Evolutionary conservation across 1,140 invertebrate genomes (phyloP), one percentile per base, ranked within the genome.

Genomic region (Chelonus insularis): DNA sequence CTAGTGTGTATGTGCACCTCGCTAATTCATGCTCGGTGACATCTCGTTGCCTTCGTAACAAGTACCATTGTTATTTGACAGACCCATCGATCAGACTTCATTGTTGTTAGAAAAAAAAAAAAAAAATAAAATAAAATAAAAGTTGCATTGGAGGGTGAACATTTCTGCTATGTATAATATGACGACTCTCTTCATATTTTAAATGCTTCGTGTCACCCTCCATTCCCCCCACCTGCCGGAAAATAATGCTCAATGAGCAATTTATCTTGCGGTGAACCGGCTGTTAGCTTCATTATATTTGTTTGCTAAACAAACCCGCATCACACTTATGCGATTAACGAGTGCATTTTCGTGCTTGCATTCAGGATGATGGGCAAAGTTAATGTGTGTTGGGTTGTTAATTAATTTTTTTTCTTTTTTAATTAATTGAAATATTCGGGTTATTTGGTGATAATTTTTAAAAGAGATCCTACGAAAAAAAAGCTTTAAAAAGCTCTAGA

Each of bases 1-100:
- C 16, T 16, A 43, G 12, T 29, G 12, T 16, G 16, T 68, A 58
- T 29, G 12, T 16, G 16, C 69, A 58, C 68, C 52, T 56, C 71
- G 71, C 74, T 77, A 78, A 78, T 77, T 78, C 76, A 77, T 57
- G 67, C 58, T 72, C 69, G 71, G 76, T 76, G 76, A 77, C 74
- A 74, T 75, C 69, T 76, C 75, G 71, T 74, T 75, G 72, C 71
- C 73, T 73, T 64, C 72, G 69, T 71, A 76, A 76, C 75, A 76
- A 78, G 75, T 78, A 72, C 74, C 63, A 77, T 77, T 78, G 76
- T 78, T 54, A 3, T 29, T 29, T 7, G 25, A 29, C 69, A 50
- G 52, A 54, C 57, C 45, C 71, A 75, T 69, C 65, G 70, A 71
- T 70, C 66, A 43, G 6, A 43, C 6, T 43, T 14, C 16, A 43